These are phyloP conservation scores for Onchidella celtica DNA, from an alignment of 2,888 invertebrate species.

Conservation along the genomic window DNA sequence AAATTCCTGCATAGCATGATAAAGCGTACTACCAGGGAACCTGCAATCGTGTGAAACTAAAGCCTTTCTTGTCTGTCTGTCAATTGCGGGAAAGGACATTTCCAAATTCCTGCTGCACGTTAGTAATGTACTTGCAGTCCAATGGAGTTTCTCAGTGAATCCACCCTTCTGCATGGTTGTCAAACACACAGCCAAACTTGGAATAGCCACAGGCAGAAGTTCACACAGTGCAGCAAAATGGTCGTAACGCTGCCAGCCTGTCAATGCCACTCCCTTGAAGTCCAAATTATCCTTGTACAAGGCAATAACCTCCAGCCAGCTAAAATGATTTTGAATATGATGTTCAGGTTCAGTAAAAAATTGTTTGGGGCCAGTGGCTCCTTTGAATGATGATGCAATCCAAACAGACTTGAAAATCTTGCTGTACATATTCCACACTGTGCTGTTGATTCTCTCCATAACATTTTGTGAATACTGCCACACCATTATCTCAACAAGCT, in stretches of 20 bases:
- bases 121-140: constrained; percentile 26
- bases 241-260: constrained; percentile 81
- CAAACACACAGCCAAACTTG: constrained; percentile 76
- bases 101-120: constrained; percentile 42
- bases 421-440: constrained; percentile 81
- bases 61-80: constrained; percentile 20
- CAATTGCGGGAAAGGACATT: constrained; percentile 49
- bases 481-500: constrained; percentile 88
- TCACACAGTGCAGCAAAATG: constrained; percentile 81
- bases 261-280: constrained; percentile 78
- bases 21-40: constrained; percentile 81
- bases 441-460: constrained; percentile 53
- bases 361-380: constrained; percentile 88
- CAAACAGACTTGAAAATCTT: constrained; percentile 82
- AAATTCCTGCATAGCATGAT: constrained; percentile 60
- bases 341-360: constrained; percentile 85
- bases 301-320: constrained; percentile 51
- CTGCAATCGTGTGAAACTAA: constrained; percentile 70
- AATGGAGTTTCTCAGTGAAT: constrained; percentile 49
- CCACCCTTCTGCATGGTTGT: constrained; percentile 56
- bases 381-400: constrained; percentile 92
- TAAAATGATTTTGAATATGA: constrained; percentile 86
- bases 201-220: constrained; percentile 79
- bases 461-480: constrained; percentile 84
- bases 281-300: constrained; percentile 56